Evolutionary conservation across 2,888 invertebrate genomes (phyloP).

Genomic region (Nymphalis c-album): DNA sequence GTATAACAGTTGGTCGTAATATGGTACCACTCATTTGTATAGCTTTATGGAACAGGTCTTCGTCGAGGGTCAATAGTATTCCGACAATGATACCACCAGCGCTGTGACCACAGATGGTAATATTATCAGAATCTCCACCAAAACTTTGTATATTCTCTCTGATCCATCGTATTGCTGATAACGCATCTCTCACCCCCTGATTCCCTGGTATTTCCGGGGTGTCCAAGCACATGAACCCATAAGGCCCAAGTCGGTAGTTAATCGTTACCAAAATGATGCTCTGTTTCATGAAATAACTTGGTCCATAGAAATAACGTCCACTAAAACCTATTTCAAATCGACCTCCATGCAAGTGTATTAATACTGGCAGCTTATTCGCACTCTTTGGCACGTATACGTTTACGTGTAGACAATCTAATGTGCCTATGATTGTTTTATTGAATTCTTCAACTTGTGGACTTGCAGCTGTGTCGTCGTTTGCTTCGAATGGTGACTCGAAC

Average conservation of each 20-base stretch:
- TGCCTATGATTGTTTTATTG: conserved; percentile 51
- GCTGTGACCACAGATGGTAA: conserved; percentile 49
- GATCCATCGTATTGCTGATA: conserved; percentile 48
- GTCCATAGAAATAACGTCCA: conserved; percentile 48
- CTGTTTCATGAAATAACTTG: conserved; percentile 44
- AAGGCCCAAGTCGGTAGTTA: conserved; percentile 49
- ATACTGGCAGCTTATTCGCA: conserved; percentile 51
- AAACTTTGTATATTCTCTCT: conserved; percentile 48
- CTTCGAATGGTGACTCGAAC: conserved; percentile 51
- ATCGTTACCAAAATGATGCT: conserved; percentile 47
- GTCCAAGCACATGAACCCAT: conserved; percentile 49
- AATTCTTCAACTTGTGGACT: conserved; percentile 57
- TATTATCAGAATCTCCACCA: conserved; percentile 46
- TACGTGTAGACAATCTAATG: conserved; percentile 80
- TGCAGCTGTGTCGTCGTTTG: conserved; percentile 47
- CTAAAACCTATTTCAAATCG: conserved; percentile 55
- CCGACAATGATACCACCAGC: conserved; percentile 12
- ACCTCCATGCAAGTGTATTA: conserved; percentile 67
- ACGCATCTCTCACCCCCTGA: conserved; percentile 52
- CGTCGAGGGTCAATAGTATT: conserved; percentile 29
- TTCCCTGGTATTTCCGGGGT: conserved; percentile 50
- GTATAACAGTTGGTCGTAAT: conserved; percentile 41
- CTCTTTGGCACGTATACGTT: conserved; percentile 81
- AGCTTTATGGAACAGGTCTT: conserved; percentile 53
- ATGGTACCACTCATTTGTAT: conserved; percentile 57